Evolutionary conservation across 2,797 vertebrate genomes (phyloP).

Genomic region (Hippocampus kuda): DNA sequence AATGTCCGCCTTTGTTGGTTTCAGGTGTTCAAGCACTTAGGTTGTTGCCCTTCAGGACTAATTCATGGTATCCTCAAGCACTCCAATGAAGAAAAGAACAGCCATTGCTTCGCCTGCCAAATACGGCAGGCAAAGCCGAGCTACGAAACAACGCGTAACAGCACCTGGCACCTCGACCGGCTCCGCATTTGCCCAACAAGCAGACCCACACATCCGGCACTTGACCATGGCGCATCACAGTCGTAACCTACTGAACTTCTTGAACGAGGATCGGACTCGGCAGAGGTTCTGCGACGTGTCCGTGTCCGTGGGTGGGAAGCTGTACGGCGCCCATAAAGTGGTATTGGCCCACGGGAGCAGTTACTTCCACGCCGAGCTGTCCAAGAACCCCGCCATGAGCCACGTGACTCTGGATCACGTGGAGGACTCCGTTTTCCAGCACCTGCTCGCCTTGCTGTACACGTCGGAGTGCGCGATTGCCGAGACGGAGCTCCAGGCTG

Average conservation of each 20-base stretch:
- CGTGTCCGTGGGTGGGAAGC: slow-evolving; percentile 79
- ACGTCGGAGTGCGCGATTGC: slow-evolving; percentile 81
- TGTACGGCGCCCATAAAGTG: slow-evolving; percentile 85
- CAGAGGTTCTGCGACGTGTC: slow-evolving; percentile 86
- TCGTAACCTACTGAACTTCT: slow-evolving; percentile 78
- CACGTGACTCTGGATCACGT: slow-evolving; percentile 85
- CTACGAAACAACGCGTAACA: slow-evolving; percentile 9
- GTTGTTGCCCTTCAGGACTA: slow-evolving; percentile 24
- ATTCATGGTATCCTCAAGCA: slow-evolving; percentile 8
- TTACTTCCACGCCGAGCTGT: slow-evolving; percentile 90
- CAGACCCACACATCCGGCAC: slow-evolving; percentile 57
- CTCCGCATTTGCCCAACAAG: slow-evolving; percentile 9
- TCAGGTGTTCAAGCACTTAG: neutral
- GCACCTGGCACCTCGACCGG: slow-evolving; percentile 11
- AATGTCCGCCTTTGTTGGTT: neutral
- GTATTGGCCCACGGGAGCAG: slow-evolving; percentile 94
- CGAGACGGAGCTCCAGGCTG: slow-evolving; percentile 75
- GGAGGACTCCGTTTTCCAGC: slow-evolving; percentile 81
- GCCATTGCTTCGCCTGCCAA: slow-evolving; percentile 33
- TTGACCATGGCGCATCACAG: slow-evolving; percentile 78
- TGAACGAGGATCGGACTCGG: slow-evolving; percentile 78
- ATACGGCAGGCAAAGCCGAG: slow-evolving; percentile 27
- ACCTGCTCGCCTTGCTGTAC: slow-evolving; percentile 87
- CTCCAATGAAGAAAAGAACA: slow-evolving; percentile 50
- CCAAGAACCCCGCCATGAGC: slow-evolving; percentile 75